Conservation (phyloP, 30 jellyfish, hydroid and myxozoan genomes). For the Pelagia noctiluca region DNA sequence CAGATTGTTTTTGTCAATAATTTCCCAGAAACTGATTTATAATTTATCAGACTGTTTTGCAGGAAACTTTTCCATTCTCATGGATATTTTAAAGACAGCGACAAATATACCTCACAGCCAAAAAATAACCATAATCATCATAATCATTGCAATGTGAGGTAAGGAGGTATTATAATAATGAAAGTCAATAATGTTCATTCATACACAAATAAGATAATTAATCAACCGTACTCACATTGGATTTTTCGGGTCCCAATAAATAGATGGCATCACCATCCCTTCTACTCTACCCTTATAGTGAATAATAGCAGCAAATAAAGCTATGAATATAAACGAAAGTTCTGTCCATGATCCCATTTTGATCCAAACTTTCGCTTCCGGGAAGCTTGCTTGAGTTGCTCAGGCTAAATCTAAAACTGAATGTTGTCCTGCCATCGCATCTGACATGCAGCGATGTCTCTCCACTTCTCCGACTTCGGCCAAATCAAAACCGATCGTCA, state of each 20-base stretch:
- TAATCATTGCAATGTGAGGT: too few relatives aligned
- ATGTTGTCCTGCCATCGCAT: not conserved
- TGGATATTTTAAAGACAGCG: not conserved
- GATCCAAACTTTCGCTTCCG: not conserved
- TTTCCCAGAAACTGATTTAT: too few relatives aligned
- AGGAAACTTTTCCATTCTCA: not conserved
- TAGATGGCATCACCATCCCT: slow-evolving; percentile 48
- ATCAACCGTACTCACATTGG: slow-evolving; percentile 50
- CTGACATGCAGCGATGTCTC: too few relatives aligned
- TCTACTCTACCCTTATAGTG: not conserved
- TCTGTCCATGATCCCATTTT: not conserved
- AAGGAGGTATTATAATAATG: not conserved
- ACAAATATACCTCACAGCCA: too few relatives aligned
- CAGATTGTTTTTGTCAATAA: too few relatives aligned
- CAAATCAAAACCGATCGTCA: too few relatives aligned
- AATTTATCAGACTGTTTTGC: too few relatives aligned
- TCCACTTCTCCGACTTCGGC: too few relatives aligned
- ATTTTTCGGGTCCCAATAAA: slow-evolving; percentile 72
- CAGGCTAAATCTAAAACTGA: not conserved
- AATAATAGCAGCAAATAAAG: not conserved
- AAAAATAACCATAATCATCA: too few relatives aligned
- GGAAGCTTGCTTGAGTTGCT: not conserved
- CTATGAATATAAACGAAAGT: not conserved
- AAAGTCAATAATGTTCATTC: not conserved
- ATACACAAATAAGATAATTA: not conserved